A percentile compares a stretch with the other conserved stretches of the same genome.
These are phyloP conservation scores for Agapostemon virescens DNA, from an alignment of 2,888 invertebrate genomes.

Conservation along the genomic window DNA sequence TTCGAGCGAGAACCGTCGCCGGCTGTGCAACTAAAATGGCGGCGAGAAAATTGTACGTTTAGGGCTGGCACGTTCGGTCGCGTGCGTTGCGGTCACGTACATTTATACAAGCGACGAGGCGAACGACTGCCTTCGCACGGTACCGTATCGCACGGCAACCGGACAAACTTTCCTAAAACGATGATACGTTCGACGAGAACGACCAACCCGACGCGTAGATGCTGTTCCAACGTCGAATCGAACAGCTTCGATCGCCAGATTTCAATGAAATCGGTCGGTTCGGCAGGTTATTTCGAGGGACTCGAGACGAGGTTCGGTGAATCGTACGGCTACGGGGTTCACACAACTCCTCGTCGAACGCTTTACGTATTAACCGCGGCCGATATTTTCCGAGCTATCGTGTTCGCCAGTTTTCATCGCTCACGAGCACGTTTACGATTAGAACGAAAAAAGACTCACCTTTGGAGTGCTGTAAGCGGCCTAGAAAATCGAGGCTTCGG, in stretches of 20 bases:
- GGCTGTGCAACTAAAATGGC: constrained; percentile 75
- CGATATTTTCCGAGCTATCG: constrained; percentile 34
- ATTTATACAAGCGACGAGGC: constrained; percentile 45
- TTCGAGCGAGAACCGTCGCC: constrained; percentile 64
- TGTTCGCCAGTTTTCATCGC: not conserved
- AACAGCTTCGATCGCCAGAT: constrained; percentile 9
- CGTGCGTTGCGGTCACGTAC: constrained; percentile 69
- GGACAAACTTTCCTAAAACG: constrained; percentile 26
- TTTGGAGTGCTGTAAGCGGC: constrained; percentile 78
- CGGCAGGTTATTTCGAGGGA: constrained; percentile 33
- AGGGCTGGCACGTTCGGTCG: constrained; percentile 60
- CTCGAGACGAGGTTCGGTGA: constrained; percentile 26
- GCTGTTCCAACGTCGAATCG: not conserved
- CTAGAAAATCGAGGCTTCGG: constrained; percentile 78
- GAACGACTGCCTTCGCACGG: constrained; percentile 57
- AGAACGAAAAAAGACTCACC: constrained; percentile 71
- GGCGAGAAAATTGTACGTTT: constrained; percentile 51
- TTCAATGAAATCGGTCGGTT: constrained; percentile 6
- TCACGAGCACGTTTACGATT: constrained; percentile 5
- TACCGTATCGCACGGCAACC: constrained; percentile 21
- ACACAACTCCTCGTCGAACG: constrained; percentile 63
- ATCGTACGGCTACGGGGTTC: constrained; percentile 74
- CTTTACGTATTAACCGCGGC: constrained; percentile 42
- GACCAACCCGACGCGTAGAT: not conserved
- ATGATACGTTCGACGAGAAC: constrained; percentile 11